A percentile compares a stretch with the other conserved stretches of the same genome.
Conservation (phyloP, 2,888 invertebrate genomes). For the Plemyria rubiginata region DNA sequence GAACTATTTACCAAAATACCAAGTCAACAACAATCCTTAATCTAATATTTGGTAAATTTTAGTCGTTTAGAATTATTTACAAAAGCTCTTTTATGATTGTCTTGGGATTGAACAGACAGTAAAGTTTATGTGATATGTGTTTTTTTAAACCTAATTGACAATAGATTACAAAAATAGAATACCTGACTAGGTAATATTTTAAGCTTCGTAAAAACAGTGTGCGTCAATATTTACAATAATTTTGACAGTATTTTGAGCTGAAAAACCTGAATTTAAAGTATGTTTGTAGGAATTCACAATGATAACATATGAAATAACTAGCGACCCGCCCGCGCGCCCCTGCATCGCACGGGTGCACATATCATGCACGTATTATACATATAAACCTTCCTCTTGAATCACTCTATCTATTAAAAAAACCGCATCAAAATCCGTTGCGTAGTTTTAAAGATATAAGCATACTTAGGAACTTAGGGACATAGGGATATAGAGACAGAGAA, state of each 20-base stretch:
- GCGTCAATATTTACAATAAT: slow-evolving; percentile 22
- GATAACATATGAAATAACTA: background rate
- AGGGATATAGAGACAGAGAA: no score
- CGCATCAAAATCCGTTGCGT: no score
- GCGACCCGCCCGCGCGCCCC: no score
- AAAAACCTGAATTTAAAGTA: slow-evolving; percentile 1
- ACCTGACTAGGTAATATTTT: slow-evolving; percentile 38
- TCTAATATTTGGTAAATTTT: slow-evolving; percentile 2
- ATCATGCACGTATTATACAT: no score
- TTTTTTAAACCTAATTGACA: slow-evolving; percentile 60
- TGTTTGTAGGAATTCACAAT: slow-evolving; percentile 1
- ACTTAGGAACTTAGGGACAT: no score
- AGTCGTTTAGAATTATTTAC: slow-evolving; percentile 47
- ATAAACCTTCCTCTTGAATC: no score
- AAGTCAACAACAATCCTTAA: background rate
- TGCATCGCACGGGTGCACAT: no score
- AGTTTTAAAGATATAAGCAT: no score
- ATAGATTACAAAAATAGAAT: slow-evolving; percentile 60
- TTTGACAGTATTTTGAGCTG: slow-evolving; percentile 25
- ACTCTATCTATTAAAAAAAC: no score
- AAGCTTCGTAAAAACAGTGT: slow-evolving; percentile 30
- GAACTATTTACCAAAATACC: background rate
- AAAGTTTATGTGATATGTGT: slow-evolving; percentile 59
- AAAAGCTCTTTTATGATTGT: slow-evolving; percentile 49
- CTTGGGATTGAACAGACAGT: slow-evolving; percentile 34